Evolutionary conservation across 2,888 invertebrate species (phyloP).

Genomic region (Macaria liturata): DNA sequence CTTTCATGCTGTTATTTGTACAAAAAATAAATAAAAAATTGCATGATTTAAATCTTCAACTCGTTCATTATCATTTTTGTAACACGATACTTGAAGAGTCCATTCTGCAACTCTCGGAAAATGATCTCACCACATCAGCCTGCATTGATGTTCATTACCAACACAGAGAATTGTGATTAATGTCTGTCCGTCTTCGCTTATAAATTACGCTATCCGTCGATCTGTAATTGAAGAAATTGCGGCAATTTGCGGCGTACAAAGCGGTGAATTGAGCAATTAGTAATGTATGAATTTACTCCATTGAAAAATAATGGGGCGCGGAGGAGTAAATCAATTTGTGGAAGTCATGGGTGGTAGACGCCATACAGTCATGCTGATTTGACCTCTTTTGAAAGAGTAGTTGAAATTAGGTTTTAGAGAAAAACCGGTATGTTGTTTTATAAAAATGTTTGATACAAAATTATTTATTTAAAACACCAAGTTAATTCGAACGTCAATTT

Average conservation of each 20-base stretch:
- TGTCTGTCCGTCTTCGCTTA: conserved; percentile 49
- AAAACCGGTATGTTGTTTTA: too few species aligned
- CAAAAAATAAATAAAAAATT: too few species aligned
- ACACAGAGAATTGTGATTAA: conserved; percentile 69
- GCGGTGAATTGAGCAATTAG: conserved; percentile 70
- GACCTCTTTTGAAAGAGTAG: background rate
- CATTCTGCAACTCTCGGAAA: conserved; percentile 25
- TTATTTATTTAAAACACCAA: too few species aligned
- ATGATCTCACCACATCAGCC: conserved; percentile 58
- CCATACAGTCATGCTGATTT: background rate
- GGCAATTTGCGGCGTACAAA: conserved; percentile 56
- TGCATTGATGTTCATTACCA: conserved; percentile 45
- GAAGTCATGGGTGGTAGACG: conserved; percentile 2
- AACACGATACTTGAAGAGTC: conserved; percentile 1
- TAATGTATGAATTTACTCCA: conserved; percentile 46
- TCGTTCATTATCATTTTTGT: background rate
- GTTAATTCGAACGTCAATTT: too few species aligned
- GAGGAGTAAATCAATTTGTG: conserved; percentile 38
- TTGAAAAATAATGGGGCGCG: conserved; percentile 53
- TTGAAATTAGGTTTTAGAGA: background rate
- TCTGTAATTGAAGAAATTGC: conserved; percentile 72
- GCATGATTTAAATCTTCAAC: too few species aligned
- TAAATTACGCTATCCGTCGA: conserved; percentile 68
- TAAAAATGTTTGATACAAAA: too few species aligned
- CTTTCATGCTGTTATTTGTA: too few species aligned